A percentile compares a stretch with the other conserved stretches of the same genome.
Evolutionary conservation across 2,113 vertebrate genomes (phyloP).

Genomic region (Salvelinus fontinalis): DNA sequence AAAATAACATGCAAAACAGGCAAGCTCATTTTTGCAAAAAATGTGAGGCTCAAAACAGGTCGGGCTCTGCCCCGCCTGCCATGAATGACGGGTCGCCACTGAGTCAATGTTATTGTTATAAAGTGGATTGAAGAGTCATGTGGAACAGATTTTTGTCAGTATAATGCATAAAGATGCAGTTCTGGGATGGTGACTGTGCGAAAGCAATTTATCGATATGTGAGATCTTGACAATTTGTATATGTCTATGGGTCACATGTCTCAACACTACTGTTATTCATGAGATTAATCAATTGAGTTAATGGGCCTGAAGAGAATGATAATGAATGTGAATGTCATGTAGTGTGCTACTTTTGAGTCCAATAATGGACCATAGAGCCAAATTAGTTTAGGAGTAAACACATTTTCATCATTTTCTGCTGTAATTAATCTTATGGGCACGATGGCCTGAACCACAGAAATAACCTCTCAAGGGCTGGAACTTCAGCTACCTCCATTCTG

Average conservation of each 20-base stretch:
- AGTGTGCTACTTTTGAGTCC: constrained; percentile 46
- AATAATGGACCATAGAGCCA: constrained; percentile 48
- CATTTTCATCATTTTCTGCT: constrained; percentile 14
- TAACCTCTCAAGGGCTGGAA: not conserved
- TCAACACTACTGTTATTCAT: constrained; percentile 12
- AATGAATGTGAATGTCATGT: constrained; percentile 56
- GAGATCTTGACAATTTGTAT: no score
- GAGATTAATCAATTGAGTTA: constrained; percentile 36
- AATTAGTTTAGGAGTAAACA: constrained; percentile 41
- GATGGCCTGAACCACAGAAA: not conserved
- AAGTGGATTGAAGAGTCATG: no score
- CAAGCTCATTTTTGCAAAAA: no score
- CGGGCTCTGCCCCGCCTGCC: no score
- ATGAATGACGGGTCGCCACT: no score
- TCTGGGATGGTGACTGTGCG: no score
- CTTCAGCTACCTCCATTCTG: not conserved
- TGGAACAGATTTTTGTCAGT: no score
- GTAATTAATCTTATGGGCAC: constrained; percentile 44
- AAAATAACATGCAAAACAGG: no score
- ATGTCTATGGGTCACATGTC: not conserved
- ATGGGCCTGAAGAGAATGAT: constrained; percentile 36
- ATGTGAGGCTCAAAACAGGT: no score
- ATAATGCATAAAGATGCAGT: no score
- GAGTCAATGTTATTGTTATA: no score
- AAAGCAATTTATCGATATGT: no score